A percentile compares a stretch with the other conserved stretches of the same genome.
Conservation (phyloP, 2,797 vertebrate species). For the Channallabes apus region DNA sequence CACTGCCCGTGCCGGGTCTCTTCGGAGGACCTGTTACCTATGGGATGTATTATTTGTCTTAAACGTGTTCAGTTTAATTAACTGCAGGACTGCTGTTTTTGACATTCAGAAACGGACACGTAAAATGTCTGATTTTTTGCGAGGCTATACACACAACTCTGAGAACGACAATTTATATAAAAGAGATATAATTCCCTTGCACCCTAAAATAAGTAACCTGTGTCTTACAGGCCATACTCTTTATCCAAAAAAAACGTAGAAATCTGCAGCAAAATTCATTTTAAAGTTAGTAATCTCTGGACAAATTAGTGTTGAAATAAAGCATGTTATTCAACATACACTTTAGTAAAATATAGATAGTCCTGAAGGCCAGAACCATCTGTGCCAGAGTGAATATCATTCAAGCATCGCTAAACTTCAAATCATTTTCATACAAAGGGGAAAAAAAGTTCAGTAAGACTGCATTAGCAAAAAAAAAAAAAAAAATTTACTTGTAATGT, state of each 20-base stretch:
- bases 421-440: background rate
- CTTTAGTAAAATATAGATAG: background rate
- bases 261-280: background rate
- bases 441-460: background rate
- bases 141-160: background rate
- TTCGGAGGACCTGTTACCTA: conserved; percentile 76
- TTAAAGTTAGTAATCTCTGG: background rate
- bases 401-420: background rate
- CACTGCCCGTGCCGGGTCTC: conserved; percentile 75
- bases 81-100: conserved; percentile 13
- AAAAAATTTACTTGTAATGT: background rate
- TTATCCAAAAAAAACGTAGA: background rate
- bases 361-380: background rate
- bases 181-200: background rate
- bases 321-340: background rate
- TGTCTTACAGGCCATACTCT: background rate
- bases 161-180: conserved; percentile 1
- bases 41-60: conserved; percentile 85
- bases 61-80: conserved; percentile 55
- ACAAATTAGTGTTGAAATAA: background rate
- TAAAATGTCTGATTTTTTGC: background rate
- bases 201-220: background rate
- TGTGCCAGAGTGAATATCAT: background rate
- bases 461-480: background rate
- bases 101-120: conserved; percentile 17